Evolutionary conservation across 1,140 invertebrate genomes (phyloP), one percentile per base, ranked within the genome.

Genomic region (Dendroctonus valens): DNA sequence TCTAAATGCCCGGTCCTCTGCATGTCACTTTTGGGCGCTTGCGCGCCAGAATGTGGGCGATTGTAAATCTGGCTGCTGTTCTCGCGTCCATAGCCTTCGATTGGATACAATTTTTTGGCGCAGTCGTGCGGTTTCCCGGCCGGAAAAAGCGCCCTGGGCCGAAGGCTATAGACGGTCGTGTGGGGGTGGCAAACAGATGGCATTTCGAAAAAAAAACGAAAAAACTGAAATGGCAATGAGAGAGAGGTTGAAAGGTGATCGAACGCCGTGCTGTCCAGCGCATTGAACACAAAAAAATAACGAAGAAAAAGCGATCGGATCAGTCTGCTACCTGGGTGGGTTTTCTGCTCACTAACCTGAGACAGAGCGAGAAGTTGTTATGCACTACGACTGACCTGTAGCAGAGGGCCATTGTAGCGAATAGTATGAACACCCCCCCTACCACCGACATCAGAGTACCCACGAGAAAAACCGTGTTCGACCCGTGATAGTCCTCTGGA

Each of bases 371-470:
- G 91, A 93, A 92, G 90, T 92, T 94, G 92, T 91, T 93, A 91
- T 94, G 91, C 89, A 94, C 91, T 91, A 93, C 91, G 87, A 94
- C 91, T 92, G 91, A 94, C 92, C 95, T 95, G 91, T 98, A 98
- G 90, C 96, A 98, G 85, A 97, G 91, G 85, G 95, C 94, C 88
- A 96, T 92, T 84, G 96, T 88, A 83, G 94, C 92, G 89, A 98
- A 96, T 86, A 96, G 88, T 85, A 97, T 89, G 88, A 97, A 96
- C 85, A 97, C 93, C 85, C 93, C 93, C 85, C 94, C 94, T 87
- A 97, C 94, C 86, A 96, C 93, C 82, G 93, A 95, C 87, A 96
- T 96, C 85, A 98, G 90, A 83, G 94, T 93, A 86, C 91, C 92
- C 82, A 97, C 94, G 86, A 97, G 89, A 87, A 93, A 92, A 83